Base-by-base conservation (phyloP, 2,797 vertebrate species). In the Sternotherus odoratus region DNA sequence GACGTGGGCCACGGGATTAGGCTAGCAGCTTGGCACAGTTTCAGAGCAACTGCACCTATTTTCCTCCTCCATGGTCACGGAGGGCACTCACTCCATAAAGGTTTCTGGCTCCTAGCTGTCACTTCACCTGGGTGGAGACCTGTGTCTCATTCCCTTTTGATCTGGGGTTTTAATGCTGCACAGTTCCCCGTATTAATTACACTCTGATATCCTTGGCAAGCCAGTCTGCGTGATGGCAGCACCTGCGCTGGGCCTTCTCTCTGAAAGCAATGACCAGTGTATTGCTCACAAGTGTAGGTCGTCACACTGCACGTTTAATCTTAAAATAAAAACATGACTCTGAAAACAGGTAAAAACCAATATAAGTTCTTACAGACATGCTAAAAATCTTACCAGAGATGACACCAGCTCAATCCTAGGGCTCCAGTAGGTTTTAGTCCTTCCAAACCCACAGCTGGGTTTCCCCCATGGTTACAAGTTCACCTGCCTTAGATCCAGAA, bases 1-100 rank as follows among this genome's bases (percentile, higher is more conserved):
- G 93, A 78, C 96, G 95, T 72, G 83, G 95, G 89, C 95, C 83
- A 91, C 93, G 92, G 87, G 82, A 94, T 96, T 94, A 91, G 93
- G 95, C 69, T 77, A 82, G 97, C 95, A 93, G 93, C 63, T 66
- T n/a, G 63, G 5, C 16, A 21, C 16, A 21, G n/a, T n/a, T 66
- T 66, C n/a, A 66, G 33, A 16, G 60, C 28, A 66, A 56, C 15
- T 33, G 33, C 16, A 19, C 33, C 60, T 66, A 33, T n/a, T 66
- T 66, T 21, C 6, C 57, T 6, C 57, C 26, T 57, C 8, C 8
- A 4, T n/a, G 30, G 57, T 16, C 33, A 63, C 33, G 33, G n/a
- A n/a, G 6, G 30, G 28, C 57, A 60, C 7, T 66, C 60, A 10
- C 60, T n/a, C 46, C 46, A 48, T 8, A n/a, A 63, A 63, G 33